Conservation (phyloP, 2,888 invertebrate species). For the Ectropis crepuscularia region DNA sequence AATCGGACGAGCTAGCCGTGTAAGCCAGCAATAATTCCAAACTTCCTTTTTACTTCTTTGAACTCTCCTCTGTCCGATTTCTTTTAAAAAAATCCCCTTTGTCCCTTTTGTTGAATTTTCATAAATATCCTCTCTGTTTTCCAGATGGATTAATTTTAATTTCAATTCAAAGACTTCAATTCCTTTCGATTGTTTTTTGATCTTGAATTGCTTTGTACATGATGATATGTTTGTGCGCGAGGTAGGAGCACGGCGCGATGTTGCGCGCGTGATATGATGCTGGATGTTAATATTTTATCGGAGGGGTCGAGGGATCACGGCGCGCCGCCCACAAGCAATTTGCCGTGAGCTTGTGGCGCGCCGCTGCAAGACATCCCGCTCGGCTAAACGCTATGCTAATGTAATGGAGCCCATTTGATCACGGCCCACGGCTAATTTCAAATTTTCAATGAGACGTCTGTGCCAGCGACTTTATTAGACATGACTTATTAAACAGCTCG, state of each 20-base stretch:
- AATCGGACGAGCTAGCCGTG: conserved; percentile 51
- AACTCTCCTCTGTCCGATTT: conserved; percentile 63
- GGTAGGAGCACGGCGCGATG: conserved; percentile 41
- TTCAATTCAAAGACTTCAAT: conserved; percentile 64
- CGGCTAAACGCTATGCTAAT: conserved; percentile 83
- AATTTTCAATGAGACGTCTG: conserved; percentile 79
- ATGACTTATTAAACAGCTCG: conserved; percentile 51
- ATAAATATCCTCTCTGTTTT: conserved; percentile 73
- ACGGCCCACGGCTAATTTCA: conserved; percentile 77
- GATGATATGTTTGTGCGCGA: conserved; percentile 40
- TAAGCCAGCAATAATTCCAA: conserved; percentile 48
- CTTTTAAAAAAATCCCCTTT: conserved; percentile 69
- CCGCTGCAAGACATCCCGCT: conserved; percentile 61
- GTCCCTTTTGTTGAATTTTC: conserved; percentile 73
- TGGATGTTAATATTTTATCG: conserved; percentile 73
- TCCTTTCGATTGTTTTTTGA: conserved; percentile 44
- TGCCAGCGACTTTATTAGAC: conserved; percentile 70
- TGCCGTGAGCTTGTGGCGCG: conserved; percentile 68
- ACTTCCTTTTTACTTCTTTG: conserved; percentile 58
- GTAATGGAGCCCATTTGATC: conserved; percentile 81
- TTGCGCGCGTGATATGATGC: conserved; percentile 42
- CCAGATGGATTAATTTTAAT: conserved; percentile 78
- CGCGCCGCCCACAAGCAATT: conserved; percentile 79
- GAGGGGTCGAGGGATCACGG: conserved; percentile 76
- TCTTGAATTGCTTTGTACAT: conserved; percentile 40